Percentiles rank a stretch among this genome's conserved stretches.
These are phyloP conservation scores for Baryphthengus martii DNA, from an alignment of 2,113 vertebrate species.

Conservation along the genomic window DNA sequence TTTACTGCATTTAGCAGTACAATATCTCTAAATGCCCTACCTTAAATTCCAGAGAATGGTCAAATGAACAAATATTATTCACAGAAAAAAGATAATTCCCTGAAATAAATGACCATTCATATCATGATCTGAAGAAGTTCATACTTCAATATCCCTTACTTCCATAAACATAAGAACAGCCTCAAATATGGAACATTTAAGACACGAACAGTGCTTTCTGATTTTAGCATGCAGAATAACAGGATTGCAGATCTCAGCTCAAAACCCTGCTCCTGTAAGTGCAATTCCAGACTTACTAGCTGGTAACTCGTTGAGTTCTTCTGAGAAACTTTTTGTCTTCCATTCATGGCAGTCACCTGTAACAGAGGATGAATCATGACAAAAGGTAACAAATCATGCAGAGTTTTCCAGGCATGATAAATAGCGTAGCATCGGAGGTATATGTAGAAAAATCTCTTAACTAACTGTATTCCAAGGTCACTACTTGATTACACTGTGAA, in stretches of 20 bases:
- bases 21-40: conserved; percentile 21
- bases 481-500: background rate
- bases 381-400: background rate
- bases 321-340: background rate
- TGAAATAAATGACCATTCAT: background rate
- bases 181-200: background rate
- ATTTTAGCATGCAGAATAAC: background rate
- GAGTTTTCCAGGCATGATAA: background rate
- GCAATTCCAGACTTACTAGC: background rate
- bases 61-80: conserved; percentile 10
- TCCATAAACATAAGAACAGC: background rate
- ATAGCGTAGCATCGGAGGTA: background rate
- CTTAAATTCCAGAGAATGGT: background rate
- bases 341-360: background rate
- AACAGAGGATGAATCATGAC: background rate
- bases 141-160: background rate
- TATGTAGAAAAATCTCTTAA: background rate
- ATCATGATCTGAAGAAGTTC: background rate
- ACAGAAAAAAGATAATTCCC: conserved; percentile 14
- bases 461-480: background rate
- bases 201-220: background rate
- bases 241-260: background rate
- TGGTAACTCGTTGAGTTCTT: background rate
- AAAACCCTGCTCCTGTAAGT: background rate
- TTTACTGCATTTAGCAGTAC: conserved; percentile 42